A percentile compares a stretch with the other conserved stretches of the same genome.
These are phyloP conservation scores for Psilopsiagon aurifrons DNA, from an alignment of 2,113 vertebrate genomes.

Conservation along the genomic window DNA sequence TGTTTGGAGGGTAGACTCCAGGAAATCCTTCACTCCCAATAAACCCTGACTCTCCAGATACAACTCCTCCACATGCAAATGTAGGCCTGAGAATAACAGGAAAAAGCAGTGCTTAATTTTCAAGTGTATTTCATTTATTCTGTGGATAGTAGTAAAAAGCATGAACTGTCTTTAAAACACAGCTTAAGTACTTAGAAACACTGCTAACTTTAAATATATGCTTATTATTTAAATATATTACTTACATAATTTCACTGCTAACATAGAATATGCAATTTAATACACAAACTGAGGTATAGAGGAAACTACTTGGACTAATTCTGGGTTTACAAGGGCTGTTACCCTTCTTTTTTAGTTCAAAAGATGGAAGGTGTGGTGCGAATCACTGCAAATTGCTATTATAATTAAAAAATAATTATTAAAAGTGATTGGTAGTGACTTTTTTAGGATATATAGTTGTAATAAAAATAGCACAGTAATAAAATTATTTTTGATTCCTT, in stretches of 20 bases:
- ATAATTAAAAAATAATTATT: background rate
- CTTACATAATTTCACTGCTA: background rate
- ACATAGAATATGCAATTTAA: background rate
- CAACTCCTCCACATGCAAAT: constrained; percentile 91
- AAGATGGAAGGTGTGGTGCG: background rate
- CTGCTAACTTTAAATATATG: background rate
- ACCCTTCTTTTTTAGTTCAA: background rate
- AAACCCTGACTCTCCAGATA: constrained; percentile 91
- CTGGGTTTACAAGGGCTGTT: background rate
- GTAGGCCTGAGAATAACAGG: constrained; percentile 76
- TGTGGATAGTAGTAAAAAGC: background rate
- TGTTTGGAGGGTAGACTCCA: constrained; percentile 96
- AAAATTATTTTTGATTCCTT: background rate
- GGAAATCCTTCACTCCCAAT: constrained; percentile 98
- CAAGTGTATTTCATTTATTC: background rate
- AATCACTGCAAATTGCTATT: background rate
- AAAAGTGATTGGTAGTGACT: background rate
- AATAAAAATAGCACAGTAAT: background rate
- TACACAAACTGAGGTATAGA: background rate
- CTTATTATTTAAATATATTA: background rate
- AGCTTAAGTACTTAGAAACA: background rate
- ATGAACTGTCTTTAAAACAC: background rate
- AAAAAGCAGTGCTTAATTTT: background rate
- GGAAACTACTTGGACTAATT: background rate
- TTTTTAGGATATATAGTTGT: background rate